Evolutionary conservation across 2,888 invertebrate species (phyloP).

Genomic region (Tolmerus cingulatus): DNA sequence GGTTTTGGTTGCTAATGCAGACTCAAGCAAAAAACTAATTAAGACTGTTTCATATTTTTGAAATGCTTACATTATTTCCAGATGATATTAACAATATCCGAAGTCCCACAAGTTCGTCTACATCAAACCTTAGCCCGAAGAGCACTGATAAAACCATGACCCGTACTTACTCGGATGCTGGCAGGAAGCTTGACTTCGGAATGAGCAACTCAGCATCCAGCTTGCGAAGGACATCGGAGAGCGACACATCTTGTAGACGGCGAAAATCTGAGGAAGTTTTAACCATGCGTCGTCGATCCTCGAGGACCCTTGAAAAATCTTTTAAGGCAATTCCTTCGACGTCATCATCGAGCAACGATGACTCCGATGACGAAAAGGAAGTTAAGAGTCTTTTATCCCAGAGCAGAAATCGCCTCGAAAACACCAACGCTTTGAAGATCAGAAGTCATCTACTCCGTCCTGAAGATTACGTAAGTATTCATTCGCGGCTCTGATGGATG

Average conservation of each 20-base stretch:
- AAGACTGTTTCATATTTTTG: neutral
- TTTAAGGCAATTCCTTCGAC: slow-evolving; percentile 60
- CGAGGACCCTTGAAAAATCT: slow-evolving; percentile 61
- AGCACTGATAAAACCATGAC: slow-evolving; percentile 52
- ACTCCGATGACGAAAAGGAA: slow-evolving; percentile 62
- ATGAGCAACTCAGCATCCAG: slow-evolving; percentile 61
- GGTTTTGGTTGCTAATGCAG: neutral
- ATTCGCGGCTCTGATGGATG: neutral
- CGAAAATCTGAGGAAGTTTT: slow-evolving; percentile 53
- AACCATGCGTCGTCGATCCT: slow-evolving; percentile 55
- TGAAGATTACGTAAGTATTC: slow-evolving; percentile 63
- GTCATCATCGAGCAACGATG: slow-evolving; percentile 61
- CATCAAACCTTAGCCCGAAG: slow-evolving; percentile 59
- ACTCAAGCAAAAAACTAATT: neutral
- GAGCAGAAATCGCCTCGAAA: slow-evolving; percentile 60
- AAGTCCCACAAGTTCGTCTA: slow-evolving; percentile 55
- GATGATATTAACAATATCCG: slow-evolving; percentile 53
- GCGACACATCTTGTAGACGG: slow-evolving; percentile 60
- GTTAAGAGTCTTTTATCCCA: slow-evolving; percentile 60
- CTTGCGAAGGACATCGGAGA: slow-evolving; percentile 61
- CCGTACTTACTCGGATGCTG: slow-evolving; percentile 51
- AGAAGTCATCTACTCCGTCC: slow-evolving; percentile 62
- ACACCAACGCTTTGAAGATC: slow-evolving; percentile 61
- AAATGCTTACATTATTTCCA: slow-evolving; percentile 4
- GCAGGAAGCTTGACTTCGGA: slow-evolving; percentile 60